Evolutionary conservation across 2,113 vertebrate genomes (phyloP).

Genomic region (Sebastes fasciatus): DNA sequence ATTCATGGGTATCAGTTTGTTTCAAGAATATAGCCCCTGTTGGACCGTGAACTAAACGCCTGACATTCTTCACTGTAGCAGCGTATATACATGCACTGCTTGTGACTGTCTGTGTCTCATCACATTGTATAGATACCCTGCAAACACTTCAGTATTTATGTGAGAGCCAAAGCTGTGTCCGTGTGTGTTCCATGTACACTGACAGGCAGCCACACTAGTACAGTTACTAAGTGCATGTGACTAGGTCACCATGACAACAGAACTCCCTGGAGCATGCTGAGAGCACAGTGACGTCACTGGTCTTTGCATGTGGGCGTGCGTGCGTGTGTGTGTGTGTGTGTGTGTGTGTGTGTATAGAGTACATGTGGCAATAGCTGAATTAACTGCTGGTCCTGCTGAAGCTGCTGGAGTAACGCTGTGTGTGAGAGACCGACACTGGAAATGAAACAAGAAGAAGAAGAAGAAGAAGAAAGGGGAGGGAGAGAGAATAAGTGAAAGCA

Average conservation of each 20-base stretch:
- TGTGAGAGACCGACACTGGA: constrained; percentile 1
- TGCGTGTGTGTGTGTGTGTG: constrained; percentile 20
- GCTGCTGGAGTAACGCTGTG: not conserved
- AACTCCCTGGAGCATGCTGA: constrained; percentile 69
- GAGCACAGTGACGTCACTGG: constrained; percentile 64
- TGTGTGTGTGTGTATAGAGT: constrained; percentile 14
- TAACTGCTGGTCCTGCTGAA: constrained; percentile 12
- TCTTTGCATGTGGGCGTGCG: constrained; percentile 27
- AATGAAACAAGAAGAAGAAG: constrained; percentile 1
- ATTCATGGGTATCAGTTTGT: not conserved
- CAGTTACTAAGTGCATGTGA: constrained; percentile 67
- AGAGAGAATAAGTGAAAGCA: not conserved
- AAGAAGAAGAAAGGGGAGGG: not conserved
- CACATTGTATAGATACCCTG: not conserved
- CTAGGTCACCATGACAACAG: constrained; percentile 80
- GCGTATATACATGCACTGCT: not conserved
- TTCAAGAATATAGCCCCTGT: not conserved
- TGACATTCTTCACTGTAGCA: not conserved
- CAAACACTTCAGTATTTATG: not conserved
- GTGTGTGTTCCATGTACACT: constrained; percentile 15
- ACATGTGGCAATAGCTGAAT: constrained; percentile 6
- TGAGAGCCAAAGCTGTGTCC: not conserved
- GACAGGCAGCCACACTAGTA: constrained; percentile 50
- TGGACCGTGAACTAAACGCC: not conserved
- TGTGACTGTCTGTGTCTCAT: constrained; percentile 6